Evolutionary conservation across 1,140 invertebrate species (phyloP).

Genomic region (Anastatus disparis): DNA sequence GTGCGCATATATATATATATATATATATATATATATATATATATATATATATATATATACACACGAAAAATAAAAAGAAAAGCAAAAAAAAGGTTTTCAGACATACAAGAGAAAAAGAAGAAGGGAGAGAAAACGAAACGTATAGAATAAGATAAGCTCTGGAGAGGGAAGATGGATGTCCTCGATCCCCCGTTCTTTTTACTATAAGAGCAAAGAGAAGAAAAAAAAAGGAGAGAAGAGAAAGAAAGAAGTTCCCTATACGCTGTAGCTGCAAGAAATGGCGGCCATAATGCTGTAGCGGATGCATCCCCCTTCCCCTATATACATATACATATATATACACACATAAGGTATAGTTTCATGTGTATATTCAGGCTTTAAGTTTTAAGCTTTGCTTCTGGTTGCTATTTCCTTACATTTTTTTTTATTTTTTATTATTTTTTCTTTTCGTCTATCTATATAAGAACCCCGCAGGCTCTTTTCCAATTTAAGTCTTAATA

Average conservation of each 20-base stretch:
- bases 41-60: too few species aligned
- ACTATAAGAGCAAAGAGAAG: slow-evolving; percentile 1
- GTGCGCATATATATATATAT: too few species aligned
- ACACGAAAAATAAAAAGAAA: too few species aligned
- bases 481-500: slow-evolving; percentile 65
- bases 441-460: too few species aligned
- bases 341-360: too few species aligned
- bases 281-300: slow-evolving; percentile 42
- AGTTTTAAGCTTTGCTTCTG: too few species aligned
- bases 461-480: slow-evolving; percentile 43
- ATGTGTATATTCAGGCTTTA: too few species aligned
- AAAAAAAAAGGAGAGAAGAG: slow-evolving; percentile 21
- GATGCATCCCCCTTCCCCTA: slow-evolving; percentile 19
- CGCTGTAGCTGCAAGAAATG: slow-evolving; percentile 20
- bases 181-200: slow-evolving; percentile 58
- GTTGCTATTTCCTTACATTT: too few species aligned
- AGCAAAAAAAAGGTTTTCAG: too few species aligned
- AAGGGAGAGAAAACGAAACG: not conserved
- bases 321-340: not conserved
- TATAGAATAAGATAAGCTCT: slow-evolving; percentile 30
- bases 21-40: too few species aligned
- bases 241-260: slow-evolving; percentile 23
- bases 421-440: too few species aligned
- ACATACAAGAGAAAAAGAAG: not conserved
- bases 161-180: slow-evolving; percentile 65